These are phyloP conservation scores for Drosophila ogumai DNA, from an alignment of 1,140 invertebrate species.

Conservation along the genomic window DNA sequence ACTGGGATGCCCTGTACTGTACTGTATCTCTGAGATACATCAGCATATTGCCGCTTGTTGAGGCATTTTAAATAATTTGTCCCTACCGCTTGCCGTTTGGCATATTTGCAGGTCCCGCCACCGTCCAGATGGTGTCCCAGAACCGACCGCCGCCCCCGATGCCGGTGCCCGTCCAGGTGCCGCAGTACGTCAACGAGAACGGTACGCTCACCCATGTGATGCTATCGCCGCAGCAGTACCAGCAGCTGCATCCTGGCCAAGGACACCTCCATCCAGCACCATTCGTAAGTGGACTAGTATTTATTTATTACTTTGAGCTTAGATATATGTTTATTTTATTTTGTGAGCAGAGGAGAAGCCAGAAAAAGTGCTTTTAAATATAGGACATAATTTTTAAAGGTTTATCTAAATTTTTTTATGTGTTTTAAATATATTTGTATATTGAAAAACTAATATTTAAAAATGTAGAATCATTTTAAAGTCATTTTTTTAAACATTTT, in stretches of 20 bases:
- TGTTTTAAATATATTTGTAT: too few species aligned
- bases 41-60: conserved; percentile 54
- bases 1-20: conserved; percentile 2
- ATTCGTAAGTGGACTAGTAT: conserved; percentile 75
- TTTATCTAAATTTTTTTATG: neutral
- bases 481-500: neutral
- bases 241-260: conserved; percentile 86
- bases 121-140: conserved; percentile 93
- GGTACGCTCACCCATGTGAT: conserved; percentile 94
- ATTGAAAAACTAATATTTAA: too few species aligned
- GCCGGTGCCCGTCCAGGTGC: conserved; percentile 94
- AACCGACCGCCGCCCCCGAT: conserved; percentile 93
- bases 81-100: conserved; percentile 12
- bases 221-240: conserved; percentile 90
- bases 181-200: conserved; percentile 95
- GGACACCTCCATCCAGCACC: conserved; percentile 80
- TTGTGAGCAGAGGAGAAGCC: too few species aligned
- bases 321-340: neutral
- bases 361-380: neutral
- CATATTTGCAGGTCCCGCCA: conserved; percentile 88
- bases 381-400: neutral
- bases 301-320: conserved; percentile 5
- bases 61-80: conserved; percentile 29
- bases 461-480: neutral
- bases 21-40: conserved; percentile 34